Conservation (phyloP, 2,888 invertebrate genomes). For the Pegoplata infirma region DNA sequence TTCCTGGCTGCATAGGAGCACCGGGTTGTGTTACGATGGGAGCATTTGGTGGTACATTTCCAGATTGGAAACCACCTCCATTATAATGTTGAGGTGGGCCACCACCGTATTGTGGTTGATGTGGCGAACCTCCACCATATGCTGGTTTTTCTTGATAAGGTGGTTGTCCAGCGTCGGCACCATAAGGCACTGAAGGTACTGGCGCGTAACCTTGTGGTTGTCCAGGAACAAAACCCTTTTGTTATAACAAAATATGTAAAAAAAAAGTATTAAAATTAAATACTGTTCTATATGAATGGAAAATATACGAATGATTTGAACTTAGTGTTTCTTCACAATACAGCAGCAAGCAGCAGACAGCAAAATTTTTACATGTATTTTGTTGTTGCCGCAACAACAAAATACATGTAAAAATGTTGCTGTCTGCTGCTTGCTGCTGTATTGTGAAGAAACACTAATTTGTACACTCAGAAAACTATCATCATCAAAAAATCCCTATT, state of each 20-base stretch:
- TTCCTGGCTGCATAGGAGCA: slow-evolving; percentile 65
- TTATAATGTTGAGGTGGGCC: slow-evolving; percentile 61
- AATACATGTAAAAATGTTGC: no score
- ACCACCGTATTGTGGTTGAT: no score
- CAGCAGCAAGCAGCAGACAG: no score
- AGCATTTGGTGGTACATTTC: slow-evolving; percentile 65
- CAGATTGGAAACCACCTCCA: slow-evolving; percentile 64
- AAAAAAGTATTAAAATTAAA: background rate
- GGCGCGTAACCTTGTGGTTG: slow-evolving; percentile 73
- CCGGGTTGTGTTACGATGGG: slow-evolving; percentile 75
- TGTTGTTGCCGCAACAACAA: no score
- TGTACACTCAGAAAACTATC: no score
- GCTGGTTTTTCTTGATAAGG: slow-evolving; percentile 63
- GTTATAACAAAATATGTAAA: no score
- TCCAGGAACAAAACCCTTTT: slow-evolving; percentile 73
- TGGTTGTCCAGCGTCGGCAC: slow-evolving; percentile 53
- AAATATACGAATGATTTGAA: background rate
- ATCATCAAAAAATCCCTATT: no score
- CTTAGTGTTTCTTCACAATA: no score
- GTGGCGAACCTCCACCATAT: slow-evolving; percentile 48
- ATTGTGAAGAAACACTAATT: no score
- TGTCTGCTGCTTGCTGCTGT: no score
- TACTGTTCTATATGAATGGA: background rate
- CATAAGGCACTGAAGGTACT: slow-evolving; percentile 75
- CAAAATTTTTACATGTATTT: no score